phyloP scores from a whole-genome alignment of 1,140 invertebrate genomes.

The Marisa cornuarietis region DNA sequence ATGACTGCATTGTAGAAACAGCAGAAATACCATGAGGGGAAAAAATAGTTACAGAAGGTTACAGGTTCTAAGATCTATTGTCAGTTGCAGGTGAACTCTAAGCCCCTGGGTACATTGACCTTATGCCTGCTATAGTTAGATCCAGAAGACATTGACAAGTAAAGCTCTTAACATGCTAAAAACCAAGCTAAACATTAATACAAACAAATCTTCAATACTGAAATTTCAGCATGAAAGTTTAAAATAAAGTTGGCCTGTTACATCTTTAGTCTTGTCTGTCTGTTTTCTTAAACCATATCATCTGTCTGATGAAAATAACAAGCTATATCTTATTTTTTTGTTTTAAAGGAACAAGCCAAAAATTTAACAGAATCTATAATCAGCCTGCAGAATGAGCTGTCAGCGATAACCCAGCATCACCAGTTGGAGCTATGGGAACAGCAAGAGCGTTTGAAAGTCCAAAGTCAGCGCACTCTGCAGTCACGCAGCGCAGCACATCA shows the following conservation, averaged over 20 bases:
- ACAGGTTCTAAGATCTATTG: too few species aligned
- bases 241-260: not conserved
- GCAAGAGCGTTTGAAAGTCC: constrained; percentile 54
- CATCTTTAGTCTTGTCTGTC: not conserved
- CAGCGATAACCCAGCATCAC: constrained; percentile 43
- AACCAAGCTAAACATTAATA: too few species aligned
- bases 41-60: too few species aligned
- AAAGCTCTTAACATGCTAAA: too few species aligned
- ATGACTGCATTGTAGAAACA: too few species aligned
- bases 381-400: constrained; percentile 42
- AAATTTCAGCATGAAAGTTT: too few species aligned
- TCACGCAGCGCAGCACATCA: constrained; percentile 63
- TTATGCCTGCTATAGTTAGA: too few species aligned
- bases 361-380: constrained; percentile 56
- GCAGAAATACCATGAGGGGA: too few species aligned
- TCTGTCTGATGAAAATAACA: not conserved
- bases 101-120: too few species aligned
- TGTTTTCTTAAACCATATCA: not conserved
- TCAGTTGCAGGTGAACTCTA: too few species aligned
- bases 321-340: not conserved
- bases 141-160: too few species aligned
- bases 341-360: constrained; percentile 60
- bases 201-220: too few species aligned
- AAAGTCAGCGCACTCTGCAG: constrained; percentile 45
- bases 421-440: constrained; percentile 67